Evolutionary conservation across 1,140 invertebrate genomes (phyloP).

Genomic region (Mylabris phalerata): DNA sequence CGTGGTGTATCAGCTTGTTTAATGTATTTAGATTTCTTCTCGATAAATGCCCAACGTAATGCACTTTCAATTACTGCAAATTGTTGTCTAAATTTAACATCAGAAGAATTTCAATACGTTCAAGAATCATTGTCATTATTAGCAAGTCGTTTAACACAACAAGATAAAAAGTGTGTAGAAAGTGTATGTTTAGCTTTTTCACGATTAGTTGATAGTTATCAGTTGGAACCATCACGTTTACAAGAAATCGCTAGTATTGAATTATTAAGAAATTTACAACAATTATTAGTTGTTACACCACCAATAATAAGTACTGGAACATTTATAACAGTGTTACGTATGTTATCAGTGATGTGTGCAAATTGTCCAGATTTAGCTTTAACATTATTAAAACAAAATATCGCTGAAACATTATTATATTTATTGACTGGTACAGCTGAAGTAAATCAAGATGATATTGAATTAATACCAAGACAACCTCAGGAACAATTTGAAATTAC

Average conservation of each 20-base stretch:
- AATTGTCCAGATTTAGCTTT: conserved; percentile 90
- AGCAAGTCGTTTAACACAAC: conserved; percentile 79
- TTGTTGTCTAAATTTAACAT: conserved; percentile 89
- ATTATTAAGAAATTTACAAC: conserved; percentile 86
- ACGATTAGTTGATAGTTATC: conserved; percentile 93
- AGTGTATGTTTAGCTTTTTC: conserved; percentile 95
- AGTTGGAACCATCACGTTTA: conserved; percentile 80
- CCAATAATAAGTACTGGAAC: conserved; percentile 87
- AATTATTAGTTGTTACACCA: conserved; percentile 85
- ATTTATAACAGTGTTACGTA: conserved; percentile 92
- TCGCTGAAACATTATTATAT: conserved; percentile 88
- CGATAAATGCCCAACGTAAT: conserved; percentile 90
- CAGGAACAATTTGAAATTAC: conserved; percentile 96
- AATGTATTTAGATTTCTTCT: conserved; percentile 96
- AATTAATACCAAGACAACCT: conserved; percentile 80
- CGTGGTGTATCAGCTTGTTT: conserved; percentile 90
- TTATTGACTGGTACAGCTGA: conserved; percentile 79
- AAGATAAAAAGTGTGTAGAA: conserved; percentile 97
- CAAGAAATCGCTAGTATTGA: conserved; percentile 93
- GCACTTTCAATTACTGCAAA: conserved; percentile 94
- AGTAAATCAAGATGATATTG: conserved; percentile 55
- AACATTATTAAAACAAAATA: conserved; percentile 85
- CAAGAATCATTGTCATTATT: conserved; percentile 81
- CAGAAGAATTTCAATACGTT: conserved; percentile 90
- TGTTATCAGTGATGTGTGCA: conserved; percentile 92